Evolutionary conservation across 2,888 invertebrate species (phyloP), one percentile per base, ranked within the genome.

Genomic region (Lasioglossum calceatum): DNA sequence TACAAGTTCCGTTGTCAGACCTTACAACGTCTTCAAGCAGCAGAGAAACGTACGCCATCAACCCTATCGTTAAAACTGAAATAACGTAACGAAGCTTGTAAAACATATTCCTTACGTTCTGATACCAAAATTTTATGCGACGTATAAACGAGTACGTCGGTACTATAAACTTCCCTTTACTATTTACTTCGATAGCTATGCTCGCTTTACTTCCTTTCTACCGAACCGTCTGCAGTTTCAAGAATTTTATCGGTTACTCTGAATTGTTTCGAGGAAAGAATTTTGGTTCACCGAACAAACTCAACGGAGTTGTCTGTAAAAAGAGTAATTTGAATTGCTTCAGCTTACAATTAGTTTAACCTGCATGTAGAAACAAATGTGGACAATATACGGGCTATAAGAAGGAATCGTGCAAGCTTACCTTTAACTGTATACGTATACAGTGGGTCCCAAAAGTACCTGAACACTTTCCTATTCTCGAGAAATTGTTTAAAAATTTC

Each of bases 131-230:
- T 54, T 81, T 50, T 42, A 54, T 19, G 54, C 39, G 42, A 54
- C 47, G n/a, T 67, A 54, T 7, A 47, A 77, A 70, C 70, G 70
- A 70, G 39, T 70, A 70, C 39, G 70, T 70, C 10, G 70, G 70
- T 23, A 44, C 58, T 61, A 54, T 79, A 72, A 79, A 72, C 72
- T n/a, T 58, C 73, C n/a, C 16, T 42, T 79, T 10, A 39, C 70
- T 39, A 23, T 67, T 39, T 39, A 70, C 23, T 67, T 75, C 23
- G 50, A 54, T 19, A n/a, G n/a, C 1, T 10, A 32, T 39, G 42
- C 27, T 4, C 39, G 23, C 58, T 47, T 61, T n/a, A 77, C 32
- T 58, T 58, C 44, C n/a, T 44, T 44, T 44, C 44, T 44, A 14
- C 44, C 44, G 14, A 47, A 67, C 16, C 36, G 76, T 70, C 70